Conservation (phyloP, 2,888 invertebrate species). For the Archips xylosteana region DNA sequence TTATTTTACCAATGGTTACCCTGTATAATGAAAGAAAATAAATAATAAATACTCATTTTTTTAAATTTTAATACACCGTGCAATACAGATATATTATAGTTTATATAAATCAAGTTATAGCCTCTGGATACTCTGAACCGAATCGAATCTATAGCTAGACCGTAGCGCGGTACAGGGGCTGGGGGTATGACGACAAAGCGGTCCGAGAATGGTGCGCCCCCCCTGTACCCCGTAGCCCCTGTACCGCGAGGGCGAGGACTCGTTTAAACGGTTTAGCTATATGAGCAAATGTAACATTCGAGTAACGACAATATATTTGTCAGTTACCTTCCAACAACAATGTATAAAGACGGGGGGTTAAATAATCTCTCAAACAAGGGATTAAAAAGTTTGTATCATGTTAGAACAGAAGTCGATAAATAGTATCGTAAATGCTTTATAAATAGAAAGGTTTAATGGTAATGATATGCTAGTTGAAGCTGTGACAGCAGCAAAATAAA, state of each 20-base stretch:
- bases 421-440: conserved; percentile 35
- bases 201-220: too few species aligned
- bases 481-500: conserved; percentile 21
- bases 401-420: conserved; percentile 20
- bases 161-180: too few species aligned
- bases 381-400: conserved; percentile 21
- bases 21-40: conserved; percentile 39
- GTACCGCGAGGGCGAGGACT: too few species aligned
- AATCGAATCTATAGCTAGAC: background rate
- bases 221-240: too few species aligned
- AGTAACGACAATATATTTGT: conserved; percentile 36
- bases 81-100: conserved; percentile 17
- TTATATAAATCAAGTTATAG: conserved; percentile 19
- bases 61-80: conserved; percentile 13
- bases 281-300: conserved; percentile 20
- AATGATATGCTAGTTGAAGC: conserved; percentile 37
- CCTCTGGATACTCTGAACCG: conserved; percentile 16
- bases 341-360: conserved; percentile 33
- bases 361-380: conserved; percentile 26
- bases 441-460: conserved; percentile 26
- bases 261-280: too few species aligned
- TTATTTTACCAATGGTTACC: conserved; percentile 37
- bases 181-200: too few species aligned
- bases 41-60: conserved; percentile 32
- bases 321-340: conserved; percentile 27